These are phyloP conservation scores for Tinamus major DNA, from an alignment of 2,797 vertebrate genomes.

Conservation along the genomic window DNA sequence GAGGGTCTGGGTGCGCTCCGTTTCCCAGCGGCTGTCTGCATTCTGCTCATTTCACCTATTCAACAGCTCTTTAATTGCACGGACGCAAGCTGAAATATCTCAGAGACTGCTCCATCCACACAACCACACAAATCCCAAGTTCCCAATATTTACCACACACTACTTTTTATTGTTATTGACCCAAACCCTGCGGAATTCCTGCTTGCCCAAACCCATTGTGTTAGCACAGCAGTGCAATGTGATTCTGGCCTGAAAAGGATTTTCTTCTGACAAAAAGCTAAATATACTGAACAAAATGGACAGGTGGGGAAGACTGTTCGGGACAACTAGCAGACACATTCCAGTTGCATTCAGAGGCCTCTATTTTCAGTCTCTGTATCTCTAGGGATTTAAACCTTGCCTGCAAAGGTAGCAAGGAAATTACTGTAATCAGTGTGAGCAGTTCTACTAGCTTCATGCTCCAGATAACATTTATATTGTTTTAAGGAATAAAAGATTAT, in stretches of 20 bases:
- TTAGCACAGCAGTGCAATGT: background rate
- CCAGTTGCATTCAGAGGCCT: background rate
- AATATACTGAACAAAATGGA: slow-evolving; percentile 23
- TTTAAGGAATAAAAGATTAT: background rate
- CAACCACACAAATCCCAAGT: background rate
- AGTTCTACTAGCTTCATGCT: background rate
- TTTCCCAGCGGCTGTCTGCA: background rate
- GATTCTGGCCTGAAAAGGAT: slow-evolving; percentile 1
- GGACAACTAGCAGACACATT: slow-evolving; percentile 53
- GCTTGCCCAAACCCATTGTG: slow-evolving; percentile 33
- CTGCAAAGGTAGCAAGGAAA: slow-evolving; percentile 1
- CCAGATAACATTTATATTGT: background rate
- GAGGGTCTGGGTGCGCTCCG: background rate
- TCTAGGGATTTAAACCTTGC: background rate
- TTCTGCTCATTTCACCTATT: background rate
- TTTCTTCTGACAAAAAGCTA: slow-evolving; percentile 33
- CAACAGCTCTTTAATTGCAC: background rate
- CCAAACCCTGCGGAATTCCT: slow-evolving; percentile 35
- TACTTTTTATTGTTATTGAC: slow-evolving; percentile 20
- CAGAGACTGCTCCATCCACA: slow-evolving; percentile 20
- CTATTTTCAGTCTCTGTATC: background rate
- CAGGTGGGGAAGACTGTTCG: slow-evolving; percentile 42
- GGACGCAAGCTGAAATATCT: slow-evolving; percentile 7
- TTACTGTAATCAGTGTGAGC: rapidly evolving
- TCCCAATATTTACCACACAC: slow-evolving; percentile 13